Conservation (phyloP, 2,797 vertebrate species). For the Syngnathus acus region DNA sequence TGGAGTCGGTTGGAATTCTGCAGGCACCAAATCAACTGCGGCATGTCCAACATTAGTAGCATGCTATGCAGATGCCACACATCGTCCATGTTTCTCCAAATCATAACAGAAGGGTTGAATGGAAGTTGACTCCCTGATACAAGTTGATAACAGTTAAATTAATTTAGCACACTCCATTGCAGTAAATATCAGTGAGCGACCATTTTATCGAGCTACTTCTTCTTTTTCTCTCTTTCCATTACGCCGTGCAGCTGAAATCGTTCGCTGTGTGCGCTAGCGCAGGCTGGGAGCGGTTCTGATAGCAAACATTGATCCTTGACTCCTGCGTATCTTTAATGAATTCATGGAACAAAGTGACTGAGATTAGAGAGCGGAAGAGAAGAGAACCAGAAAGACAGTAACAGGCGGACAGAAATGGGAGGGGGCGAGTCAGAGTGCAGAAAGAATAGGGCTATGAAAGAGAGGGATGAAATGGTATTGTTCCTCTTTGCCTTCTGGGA, state of each 20-base stretch:
- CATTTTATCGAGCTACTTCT: constrained; percentile 8
- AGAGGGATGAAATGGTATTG: constrained; percentile 61
- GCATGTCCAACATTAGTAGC: constrained; percentile 1
- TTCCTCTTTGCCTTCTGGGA: constrained; percentile 57
- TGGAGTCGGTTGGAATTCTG: constrained; percentile 53
- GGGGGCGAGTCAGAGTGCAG: constrained; percentile 31
- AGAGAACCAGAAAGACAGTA: constrained; percentile 30
- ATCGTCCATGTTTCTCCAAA: neutral
- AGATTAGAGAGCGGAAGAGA: constrained; percentile 48
- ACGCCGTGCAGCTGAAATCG: constrained; percentile 41
- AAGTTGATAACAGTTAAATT: constrained; percentile 10
- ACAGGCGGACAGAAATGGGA: constrained; percentile 16
- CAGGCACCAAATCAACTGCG: constrained; percentile 44
- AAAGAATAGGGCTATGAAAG: constrained; percentile 54
- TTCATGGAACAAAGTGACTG: constrained; percentile 55
- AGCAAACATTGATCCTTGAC: constrained; percentile 59
- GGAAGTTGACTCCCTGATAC: constrained; percentile 15
- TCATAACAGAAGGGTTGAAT: constrained; percentile 2
- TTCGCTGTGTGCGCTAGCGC: constrained; percentile 49
- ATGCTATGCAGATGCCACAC: neutral
- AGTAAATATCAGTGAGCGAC: constrained; percentile 18
- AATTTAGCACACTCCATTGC: constrained; percentile 18
- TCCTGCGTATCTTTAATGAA: constrained; percentile 53
- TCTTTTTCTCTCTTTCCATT: constrained; percentile 10
- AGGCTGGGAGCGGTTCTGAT: constrained; percentile 50